These are phyloP conservation scores for Bettongia penicillata DNA, from an alignment of 2,113 vertebrate species.

Conservation along the genomic window DNA sequence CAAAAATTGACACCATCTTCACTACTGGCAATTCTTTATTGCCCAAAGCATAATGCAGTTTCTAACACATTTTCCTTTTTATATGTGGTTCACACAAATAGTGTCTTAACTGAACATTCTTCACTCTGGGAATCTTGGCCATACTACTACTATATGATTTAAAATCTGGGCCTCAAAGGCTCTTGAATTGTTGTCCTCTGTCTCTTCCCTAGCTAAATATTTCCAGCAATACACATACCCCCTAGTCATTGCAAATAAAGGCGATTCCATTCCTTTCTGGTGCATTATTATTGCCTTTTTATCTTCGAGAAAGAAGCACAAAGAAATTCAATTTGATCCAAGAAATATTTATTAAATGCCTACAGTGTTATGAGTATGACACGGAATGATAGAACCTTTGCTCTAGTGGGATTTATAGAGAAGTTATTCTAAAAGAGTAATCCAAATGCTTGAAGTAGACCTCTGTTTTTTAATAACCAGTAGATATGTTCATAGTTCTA, in stretches of 20 bases:
- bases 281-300: background rate
- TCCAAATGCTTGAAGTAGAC: background rate
- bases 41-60: background rate
- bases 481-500: background rate
- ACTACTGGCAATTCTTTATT: background rate
- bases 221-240: background rate
- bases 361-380: background rate
- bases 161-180: background rate
- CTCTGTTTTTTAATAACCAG: background rate
- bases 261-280: background rate
- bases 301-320: background rate
- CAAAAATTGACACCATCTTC: background rate
- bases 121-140: background rate
- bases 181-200: background rate
- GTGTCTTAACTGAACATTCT: background rate
- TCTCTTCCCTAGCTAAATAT: background rate
- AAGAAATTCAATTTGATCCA: background rate
- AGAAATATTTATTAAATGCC: background rate
- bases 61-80: background rate
- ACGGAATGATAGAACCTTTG: background rate
- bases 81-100: background rate
- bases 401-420: background rate
- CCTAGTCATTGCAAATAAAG: conserved; percentile 10
- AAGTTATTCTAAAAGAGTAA: background rate
- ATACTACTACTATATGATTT: background rate